phyloP scores from a whole-genome alignment of 1,140 invertebrate genomes.

The Myzus persicae region DNA sequence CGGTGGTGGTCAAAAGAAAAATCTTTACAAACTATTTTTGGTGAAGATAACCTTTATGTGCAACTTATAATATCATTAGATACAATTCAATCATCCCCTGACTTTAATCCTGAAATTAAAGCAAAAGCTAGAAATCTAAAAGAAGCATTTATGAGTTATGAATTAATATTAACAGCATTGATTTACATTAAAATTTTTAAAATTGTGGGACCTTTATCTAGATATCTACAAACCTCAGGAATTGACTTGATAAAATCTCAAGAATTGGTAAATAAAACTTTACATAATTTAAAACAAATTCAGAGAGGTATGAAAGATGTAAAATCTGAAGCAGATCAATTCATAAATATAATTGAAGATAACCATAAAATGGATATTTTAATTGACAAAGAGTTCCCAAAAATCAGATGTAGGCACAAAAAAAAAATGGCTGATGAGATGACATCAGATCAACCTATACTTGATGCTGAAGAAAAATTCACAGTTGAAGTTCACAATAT shows the following conservation, averaged over 20 bases:
- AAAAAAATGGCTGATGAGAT: too few relatives aligned
- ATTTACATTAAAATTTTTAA: constrained; percentile 32
- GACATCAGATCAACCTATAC: constrained; percentile 19
- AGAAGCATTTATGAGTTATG: constrained; percentile 23
- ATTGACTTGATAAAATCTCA: constrained; percentile 22
- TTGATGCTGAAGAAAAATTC: not conserved
- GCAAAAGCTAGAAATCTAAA: too few relatives aligned
- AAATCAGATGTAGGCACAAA: constrained; percentile 7
- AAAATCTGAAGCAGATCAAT: not conserved
- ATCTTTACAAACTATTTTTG: too few relatives aligned
- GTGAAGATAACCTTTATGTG: too few relatives aligned
- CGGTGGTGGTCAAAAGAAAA: not conserved
- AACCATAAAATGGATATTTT: constrained; percentile 2
- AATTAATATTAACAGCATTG: not conserved
- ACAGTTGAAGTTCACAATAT: too few relatives aligned
- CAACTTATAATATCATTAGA: too few relatives aligned
- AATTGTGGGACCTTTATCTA: not conserved
- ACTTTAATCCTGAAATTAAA: too few relatives aligned
- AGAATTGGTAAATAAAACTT: constrained; percentile 28
- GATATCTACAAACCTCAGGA: constrained; percentile 30
- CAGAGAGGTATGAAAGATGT: constrained; percentile 15
- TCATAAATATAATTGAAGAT: not conserved
- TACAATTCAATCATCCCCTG: too few relatives aligned
- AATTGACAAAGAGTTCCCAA: constrained; percentile 16
- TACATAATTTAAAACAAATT: constrained; percentile 34